Base-by-base conservation (phyloP, 1,140 invertebrate genomes). In the Solenopsis fugax region DNA sequence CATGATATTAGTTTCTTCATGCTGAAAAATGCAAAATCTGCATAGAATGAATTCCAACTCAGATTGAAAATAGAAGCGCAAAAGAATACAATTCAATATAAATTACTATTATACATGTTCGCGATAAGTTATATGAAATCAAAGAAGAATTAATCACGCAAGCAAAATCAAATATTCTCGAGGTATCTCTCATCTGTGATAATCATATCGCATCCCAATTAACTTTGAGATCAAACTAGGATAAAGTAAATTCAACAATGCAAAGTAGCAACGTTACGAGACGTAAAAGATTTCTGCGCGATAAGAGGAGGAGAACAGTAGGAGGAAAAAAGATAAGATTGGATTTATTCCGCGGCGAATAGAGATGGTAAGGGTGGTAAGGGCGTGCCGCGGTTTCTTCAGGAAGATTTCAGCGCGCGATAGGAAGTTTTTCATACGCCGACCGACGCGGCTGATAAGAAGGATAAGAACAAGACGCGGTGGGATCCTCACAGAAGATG, bases 361-460 rank as follows among this genome's bases (percentile, higher is more conserved):
- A 76, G 85, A 78, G 87, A 90, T 77, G 73, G 45, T 54, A 80
- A 52, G 48, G 62, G 29, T 69, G 65, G 48, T 54, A 54, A 81
- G 82, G 77, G 76, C 85, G 69, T 87, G 86, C 81, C 69, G 75
- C 81, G 84, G 75, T 82, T 90, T 82, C 64, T 75, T 89, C 29
- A 48, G 54, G 82, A 90, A 93, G 93, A 93, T 93, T 92, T 90
- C 87, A 87, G 85, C 88, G 50, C 48, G 86, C 87, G 93, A 94
- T 93, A 91, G 82, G 65, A 80, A 91, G 88, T 92, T 94, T 93
- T 94, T 93, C 93, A 91, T 93, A 90, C 87, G 91, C 85, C 90
- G 88, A 91, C 82, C 91, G 71, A 58, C 69, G 67, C 78, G 65
- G 69, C 71, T 89, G 90, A 91, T 90, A 91, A 92, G 86, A 86